A percentile compares a stretch with the other conserved stretches of the same genome.
phyloP scores from a whole-genome alignment of 2,888 invertebrate species.

The Andricus curvator region DNA sequence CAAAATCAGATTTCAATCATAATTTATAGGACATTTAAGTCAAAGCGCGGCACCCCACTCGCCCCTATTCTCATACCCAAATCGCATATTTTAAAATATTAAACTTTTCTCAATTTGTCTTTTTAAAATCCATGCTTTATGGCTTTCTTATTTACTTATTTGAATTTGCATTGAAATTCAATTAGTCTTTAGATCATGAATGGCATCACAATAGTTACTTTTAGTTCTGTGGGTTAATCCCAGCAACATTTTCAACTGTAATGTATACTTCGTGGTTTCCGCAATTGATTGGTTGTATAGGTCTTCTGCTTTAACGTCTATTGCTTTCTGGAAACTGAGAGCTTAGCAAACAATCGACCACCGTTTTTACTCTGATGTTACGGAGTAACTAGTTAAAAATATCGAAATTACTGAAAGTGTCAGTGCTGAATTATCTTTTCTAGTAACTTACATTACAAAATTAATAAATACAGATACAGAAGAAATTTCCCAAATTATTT shows the following conservation, averaged over 20 bases:
- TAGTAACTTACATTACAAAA: too few relatives aligned
- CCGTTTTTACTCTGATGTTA: background rate
- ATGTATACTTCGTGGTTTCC: background rate
- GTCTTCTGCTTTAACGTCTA: background rate
- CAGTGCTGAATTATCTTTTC: too few relatives aligned
- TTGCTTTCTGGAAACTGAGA: conserved; percentile 2
- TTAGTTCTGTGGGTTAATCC: background rate
- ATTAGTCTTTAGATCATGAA: conserved; percentile 8
- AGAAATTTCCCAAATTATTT: too few relatives aligned
- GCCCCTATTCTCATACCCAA: too few relatives aligned
- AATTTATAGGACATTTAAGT: too few relatives aligned
- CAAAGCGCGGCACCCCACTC: too few relatives aligned
- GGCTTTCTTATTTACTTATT: background rate
- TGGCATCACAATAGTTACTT: conserved; percentile 7
- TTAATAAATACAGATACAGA: too few relatives aligned
- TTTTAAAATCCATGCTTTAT: background rate
- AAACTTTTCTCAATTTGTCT: background rate
- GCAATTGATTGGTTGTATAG: background rate
- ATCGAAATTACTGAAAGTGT: too few relatives aligned
- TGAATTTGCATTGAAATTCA: conserved; percentile 11
- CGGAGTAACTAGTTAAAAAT: too few relatives aligned
- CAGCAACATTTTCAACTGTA: conserved; percentile 7
- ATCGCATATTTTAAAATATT: too few relatives aligned
- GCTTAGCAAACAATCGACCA: background rate
- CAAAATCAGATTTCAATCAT: too few relatives aligned